Base-by-base conservation (phyloP, 2,113 vertebrate genomes). In the Cairina moschata region DNA sequence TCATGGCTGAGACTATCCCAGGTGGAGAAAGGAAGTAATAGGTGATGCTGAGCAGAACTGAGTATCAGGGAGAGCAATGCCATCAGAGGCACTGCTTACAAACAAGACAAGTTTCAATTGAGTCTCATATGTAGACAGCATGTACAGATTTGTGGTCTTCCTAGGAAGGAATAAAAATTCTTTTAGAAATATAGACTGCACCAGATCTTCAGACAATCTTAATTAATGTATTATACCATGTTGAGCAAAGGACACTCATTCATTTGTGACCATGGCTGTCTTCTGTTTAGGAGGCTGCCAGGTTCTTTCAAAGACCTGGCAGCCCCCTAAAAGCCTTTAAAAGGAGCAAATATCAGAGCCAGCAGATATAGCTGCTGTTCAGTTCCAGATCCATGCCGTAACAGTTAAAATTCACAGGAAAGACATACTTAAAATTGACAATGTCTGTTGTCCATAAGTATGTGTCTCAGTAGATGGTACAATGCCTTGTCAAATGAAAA, bases 71-170 rank as follows among this genome's bases (percentile, higher is more conserved):
- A 78, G 6, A 78, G 44, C 25, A 66, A 26, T 0, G 2, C 5
- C 36, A 31, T 63, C 20, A 84, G n/a, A 2, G 1, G 8, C 36
- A 16, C 18, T 0, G 0, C 7, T 38, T 72, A 11, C 25, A 20
- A 4, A 56, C 7, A 78, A 48, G 46, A 83, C 2, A 91, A 42
- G 48, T 73, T 80, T 83, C 52, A 75, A 14, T 52, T 86, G 1
- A 83, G 31, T 42, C 14, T 68, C 28, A 28, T 22, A 48, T 22
- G 10, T 22, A 48, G 46, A 48, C 20, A 48, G 46, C 46, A 11
- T 22, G 20, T 48, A 67, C 2, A 60, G 48, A 85, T 59, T 16
- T 58, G 16, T 54, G 10, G 5, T 50, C 56, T 89, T 84, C 66
- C 71, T 36, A 25, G 36, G 71, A 76, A 82, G 17, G 68, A 86